A percentile compares a stretch with the other conserved stretches of the same genome.
Conservation (phyloP, 1,140 invertebrate genomes). For the Musca vetustissima region DNA sequence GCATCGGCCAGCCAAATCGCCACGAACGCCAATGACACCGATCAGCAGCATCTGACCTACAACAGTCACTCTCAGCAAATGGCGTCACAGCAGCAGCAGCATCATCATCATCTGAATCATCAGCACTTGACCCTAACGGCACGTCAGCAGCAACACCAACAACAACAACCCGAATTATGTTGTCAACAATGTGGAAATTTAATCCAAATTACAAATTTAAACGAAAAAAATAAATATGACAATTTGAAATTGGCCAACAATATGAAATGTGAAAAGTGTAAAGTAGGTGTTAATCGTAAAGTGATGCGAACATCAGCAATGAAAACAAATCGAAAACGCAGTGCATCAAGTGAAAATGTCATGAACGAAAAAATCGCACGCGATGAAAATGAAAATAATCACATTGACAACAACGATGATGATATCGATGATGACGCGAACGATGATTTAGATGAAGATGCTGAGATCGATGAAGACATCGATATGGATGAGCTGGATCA, state of each 20-base stretch:
- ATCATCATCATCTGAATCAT: slow-evolving; percentile 16
- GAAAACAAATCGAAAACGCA: not conserved
- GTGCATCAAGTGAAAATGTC: slow-evolving; percentile 41
- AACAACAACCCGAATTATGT: slow-evolving; percentile 31
- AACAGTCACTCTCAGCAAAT: not conserved
- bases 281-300: slow-evolving; percentile 27
- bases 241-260: slow-evolving; percentile 40
- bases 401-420: not conserved
- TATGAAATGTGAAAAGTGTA: slow-evolving; percentile 54
- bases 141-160: slow-evolving; percentile 1
- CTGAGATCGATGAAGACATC: slow-evolving; percentile 39
- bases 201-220: slow-evolving; percentile 25
- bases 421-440: no score
- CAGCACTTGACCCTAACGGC: slow-evolving; percentile 8
- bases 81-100: not conserved
- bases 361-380: slow-evolving; percentile 21
- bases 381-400: not conserved
- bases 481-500: slow-evolving; percentile 36
- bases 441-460: slow-evolving; percentile 33
- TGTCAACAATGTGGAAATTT: slow-evolving; percentile 36
- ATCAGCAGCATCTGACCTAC: not conserved
- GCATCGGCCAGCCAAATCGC: not conserved
- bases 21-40: not conserved
- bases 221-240: slow-evolving; percentile 30
- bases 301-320: slow-evolving; percentile 10